phyloP scores from a whole-genome alignment of 2,113 vertebrate genomes.

The Siniperca chuatsi region DNA sequence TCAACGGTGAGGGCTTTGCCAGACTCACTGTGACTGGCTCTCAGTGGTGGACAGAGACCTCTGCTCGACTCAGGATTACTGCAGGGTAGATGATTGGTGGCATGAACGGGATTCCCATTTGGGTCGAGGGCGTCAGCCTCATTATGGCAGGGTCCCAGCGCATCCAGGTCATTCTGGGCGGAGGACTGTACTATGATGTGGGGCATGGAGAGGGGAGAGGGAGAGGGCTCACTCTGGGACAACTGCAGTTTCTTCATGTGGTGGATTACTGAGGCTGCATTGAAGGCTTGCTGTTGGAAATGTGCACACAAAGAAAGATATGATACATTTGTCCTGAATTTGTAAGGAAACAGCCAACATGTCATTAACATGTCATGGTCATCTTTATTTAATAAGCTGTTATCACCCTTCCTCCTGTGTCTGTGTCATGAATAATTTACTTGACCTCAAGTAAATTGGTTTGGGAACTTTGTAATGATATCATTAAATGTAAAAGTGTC shows the following conservation, averaged over 20 bases:
- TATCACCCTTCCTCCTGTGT: not conserved
- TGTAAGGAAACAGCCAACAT: not conserved
- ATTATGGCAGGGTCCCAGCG: not conserved
- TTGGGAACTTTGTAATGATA: not conserved
- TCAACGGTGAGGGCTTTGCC: constrained; percentile 15
- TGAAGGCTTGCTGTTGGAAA: constrained; percentile 90
- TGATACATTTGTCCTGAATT: not conserved
- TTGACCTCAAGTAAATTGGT: not conserved
- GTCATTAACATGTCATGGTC: not conserved
- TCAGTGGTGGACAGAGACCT: constrained; percentile 47
- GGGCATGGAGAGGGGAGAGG: constrained; percentile 54
- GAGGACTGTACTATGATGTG: constrained; percentile 56
- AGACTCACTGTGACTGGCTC: constrained; percentile 60
- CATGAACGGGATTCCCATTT: constrained; percentile 53
- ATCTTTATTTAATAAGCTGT: not conserved
- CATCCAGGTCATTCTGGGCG: constrained; percentile 41
- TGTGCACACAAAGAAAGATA: constrained; percentile 19
- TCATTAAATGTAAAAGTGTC: not conserved
- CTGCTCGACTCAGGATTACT: constrained; percentile 17
- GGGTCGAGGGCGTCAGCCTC: constrained; percentile 52
- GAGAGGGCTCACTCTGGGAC: constrained; percentile 58
- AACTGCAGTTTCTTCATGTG: constrained; percentile 93
- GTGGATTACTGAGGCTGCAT: constrained; percentile 86
- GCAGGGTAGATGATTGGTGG: not conserved
- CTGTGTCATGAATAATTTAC: not conserved